Percentiles rank a stretch among this genome's conserved stretches.
Evolutionary conservation across 2,113 vertebrate genomes (phyloP).

Genomic region (Oostethus manadensis): DNA sequence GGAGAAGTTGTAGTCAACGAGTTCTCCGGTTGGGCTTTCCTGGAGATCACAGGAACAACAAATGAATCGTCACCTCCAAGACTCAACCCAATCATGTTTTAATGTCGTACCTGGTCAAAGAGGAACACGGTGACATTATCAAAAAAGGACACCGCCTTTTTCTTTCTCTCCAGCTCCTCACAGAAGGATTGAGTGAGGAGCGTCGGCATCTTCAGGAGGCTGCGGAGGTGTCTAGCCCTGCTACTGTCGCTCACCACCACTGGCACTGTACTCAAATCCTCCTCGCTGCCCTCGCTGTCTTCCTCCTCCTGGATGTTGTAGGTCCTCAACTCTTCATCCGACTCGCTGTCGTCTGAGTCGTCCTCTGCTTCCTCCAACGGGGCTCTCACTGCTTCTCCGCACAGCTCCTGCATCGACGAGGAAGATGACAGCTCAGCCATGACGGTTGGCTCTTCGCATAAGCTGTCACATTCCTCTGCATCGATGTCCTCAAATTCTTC

Average conservation of each 20-base stretch:
- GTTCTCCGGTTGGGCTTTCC: slow-evolving; percentile 92
- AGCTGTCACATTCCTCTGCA: slow-evolving; percentile 83
- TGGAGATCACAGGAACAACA: slow-evolving; percentile 37
- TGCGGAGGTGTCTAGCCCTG: slow-evolving; percentile 79
- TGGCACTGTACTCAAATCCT: slow-evolving; percentile 77
- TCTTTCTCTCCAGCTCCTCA: slow-evolving; percentile 87
- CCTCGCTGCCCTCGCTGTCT: slow-evolving; percentile 87
- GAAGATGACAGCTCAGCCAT: slow-evolving; percentile 47
- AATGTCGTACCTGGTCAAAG: slow-evolving; percentile 88
- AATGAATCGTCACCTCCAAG: background rate
- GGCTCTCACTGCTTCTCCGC: slow-evolving; percentile 55
- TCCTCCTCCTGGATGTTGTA: slow-evolving; percentile 86
- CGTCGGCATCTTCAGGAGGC: slow-evolving; percentile 89
- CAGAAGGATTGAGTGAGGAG: slow-evolving; percentile 80
- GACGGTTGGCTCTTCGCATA: slow-evolving; percentile 49
- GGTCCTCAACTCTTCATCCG: slow-evolving; percentile 88
- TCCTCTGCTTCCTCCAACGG: slow-evolving; percentile 77
- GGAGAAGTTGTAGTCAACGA: slow-evolving; percentile 78
- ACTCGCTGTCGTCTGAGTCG: slow-evolving; percentile 90
- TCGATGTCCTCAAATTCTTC: slow-evolving; percentile 74
- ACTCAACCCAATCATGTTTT: background rate
- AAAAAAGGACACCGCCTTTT: slow-evolving; percentile 94
- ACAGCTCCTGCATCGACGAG: slow-evolving; percentile 62
- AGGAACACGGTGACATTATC: slow-evolving; percentile 97
- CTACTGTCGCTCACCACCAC: slow-evolving; percentile 90